phyloP scores from a whole-genome alignment of 2,113 vertebrate genomes.

The Fulmarus glacialis region DNA sequence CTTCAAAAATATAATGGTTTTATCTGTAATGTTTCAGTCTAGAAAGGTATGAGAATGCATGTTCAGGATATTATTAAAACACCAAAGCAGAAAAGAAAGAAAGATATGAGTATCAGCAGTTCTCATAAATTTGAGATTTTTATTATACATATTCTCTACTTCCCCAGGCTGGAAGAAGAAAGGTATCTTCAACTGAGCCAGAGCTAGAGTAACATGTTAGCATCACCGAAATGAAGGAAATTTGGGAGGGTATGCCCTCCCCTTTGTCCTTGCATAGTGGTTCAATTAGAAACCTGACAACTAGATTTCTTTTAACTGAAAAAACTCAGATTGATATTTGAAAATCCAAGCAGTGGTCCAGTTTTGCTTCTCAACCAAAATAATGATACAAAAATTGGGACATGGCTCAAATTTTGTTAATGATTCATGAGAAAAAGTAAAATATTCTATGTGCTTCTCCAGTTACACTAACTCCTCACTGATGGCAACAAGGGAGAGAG shows the following conservation, averaged over 20 bases:
- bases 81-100: background rate
- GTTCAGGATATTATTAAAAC: background rate
- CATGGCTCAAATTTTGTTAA: background rate
- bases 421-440: background rate
- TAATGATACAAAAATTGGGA: background rate
- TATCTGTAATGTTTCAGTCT: background rate
- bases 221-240: background rate
- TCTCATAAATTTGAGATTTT: background rate
- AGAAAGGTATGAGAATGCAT: background rate
- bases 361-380: background rate
- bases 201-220: background rate
- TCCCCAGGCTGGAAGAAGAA: background rate
- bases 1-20: background rate
- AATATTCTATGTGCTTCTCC: background rate
- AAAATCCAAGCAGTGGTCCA: background rate
- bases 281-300: background rate
- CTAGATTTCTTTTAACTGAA: background rate
- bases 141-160: background rate
- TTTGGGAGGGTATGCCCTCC: background rate
- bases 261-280: background rate
- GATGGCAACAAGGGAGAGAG: background rate
- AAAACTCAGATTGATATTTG: background rate
- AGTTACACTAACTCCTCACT: background rate
- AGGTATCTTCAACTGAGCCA: rapidly evolving
- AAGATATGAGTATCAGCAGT: background rate